Conservation (phyloP, 2,797 vertebrate species). For the Triplophysa bombifrons region DNA sequence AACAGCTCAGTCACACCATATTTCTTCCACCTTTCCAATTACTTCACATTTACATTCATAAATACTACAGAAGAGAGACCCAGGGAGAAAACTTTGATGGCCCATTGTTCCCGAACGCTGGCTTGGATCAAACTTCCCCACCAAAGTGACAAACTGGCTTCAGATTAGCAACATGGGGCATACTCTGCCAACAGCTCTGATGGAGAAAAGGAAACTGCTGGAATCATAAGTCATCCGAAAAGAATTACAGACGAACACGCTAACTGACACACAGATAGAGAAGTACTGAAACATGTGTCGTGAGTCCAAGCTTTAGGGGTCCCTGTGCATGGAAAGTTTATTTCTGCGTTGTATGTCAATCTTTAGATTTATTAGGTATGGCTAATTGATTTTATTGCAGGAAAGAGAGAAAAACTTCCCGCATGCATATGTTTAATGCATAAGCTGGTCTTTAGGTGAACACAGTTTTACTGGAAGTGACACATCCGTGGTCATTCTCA, state of each 20-base stretch:
- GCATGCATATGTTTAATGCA: conserved; percentile 58
- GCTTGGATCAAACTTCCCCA: conserved; percentile 26
- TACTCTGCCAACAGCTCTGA: conserved; percentile 17
- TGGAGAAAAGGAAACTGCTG: conserved; percentile 22
- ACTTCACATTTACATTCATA: conserved; percentile 49
- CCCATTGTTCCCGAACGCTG: conserved; percentile 26
- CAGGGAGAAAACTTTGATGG: conserved; percentile 48
- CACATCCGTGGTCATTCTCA: conserved; percentile 26
- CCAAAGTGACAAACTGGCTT: conserved; percentile 46
- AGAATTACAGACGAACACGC: conserved; percentile 27
- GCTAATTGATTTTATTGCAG: conserved; percentile 64
- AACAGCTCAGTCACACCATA: conserved; percentile 42
- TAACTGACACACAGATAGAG: conserved; percentile 34
- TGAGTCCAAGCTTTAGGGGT: conserved; percentile 39
- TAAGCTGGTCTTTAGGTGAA: conserved; percentile 43
- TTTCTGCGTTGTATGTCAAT: conserved; percentile 43
- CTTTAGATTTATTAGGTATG: conserved; percentile 59
- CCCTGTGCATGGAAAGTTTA: conserved; percentile 44
- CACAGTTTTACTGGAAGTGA: conserved; percentile 37
- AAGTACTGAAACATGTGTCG: conserved; percentile 43
- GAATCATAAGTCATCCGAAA: conserved; percentile 22
- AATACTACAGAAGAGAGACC: conserved; percentile 50
- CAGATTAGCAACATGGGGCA: conserved; percentile 39
- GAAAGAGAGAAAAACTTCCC: conserved; percentile 56
- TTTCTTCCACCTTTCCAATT: conserved; percentile 53